phyloP scores from a whole-genome alignment of 2,797 vertebrate species.

The Sebastes alutus region DNA sequence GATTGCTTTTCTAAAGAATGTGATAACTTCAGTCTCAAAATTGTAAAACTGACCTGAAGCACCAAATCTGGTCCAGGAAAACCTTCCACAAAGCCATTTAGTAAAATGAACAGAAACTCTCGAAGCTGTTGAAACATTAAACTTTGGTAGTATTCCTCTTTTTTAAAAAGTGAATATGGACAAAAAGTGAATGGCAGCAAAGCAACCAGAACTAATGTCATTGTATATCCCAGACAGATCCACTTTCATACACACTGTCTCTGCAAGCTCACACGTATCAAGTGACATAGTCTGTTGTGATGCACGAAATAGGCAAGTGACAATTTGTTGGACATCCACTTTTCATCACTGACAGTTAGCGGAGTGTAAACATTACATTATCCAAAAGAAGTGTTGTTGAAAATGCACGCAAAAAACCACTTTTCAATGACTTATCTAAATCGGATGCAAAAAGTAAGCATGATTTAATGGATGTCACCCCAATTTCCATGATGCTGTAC shows the following conservation, averaged over 20 bases:
- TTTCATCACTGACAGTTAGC: slow-evolving; percentile 1
- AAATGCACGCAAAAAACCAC: background rate
- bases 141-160: background rate
- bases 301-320: background rate
- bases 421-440: background rate
- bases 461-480: slow-evolving; percentile 16
- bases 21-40: background rate
- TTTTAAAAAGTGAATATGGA: background rate
- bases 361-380: background rate
- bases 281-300: background rate
- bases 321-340: background rate
- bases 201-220: background rate
- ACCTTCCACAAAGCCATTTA: background rate
- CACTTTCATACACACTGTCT: background rate
- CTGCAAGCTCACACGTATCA: background rate
- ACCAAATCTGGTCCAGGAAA: background rate
- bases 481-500: slow-evolving; percentile 3
- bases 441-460: background rate
- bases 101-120: background rate
- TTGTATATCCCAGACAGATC: background rate
- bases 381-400: background rate
- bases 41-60: background rate
- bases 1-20: background rate
- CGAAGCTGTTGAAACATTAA: background rate
- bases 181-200: background rate